These are phyloP conservation scores for Macrophya annulata DNA, from an alignment of 2,888 invertebrate genomes.

Conservation along the genomic window DNA sequence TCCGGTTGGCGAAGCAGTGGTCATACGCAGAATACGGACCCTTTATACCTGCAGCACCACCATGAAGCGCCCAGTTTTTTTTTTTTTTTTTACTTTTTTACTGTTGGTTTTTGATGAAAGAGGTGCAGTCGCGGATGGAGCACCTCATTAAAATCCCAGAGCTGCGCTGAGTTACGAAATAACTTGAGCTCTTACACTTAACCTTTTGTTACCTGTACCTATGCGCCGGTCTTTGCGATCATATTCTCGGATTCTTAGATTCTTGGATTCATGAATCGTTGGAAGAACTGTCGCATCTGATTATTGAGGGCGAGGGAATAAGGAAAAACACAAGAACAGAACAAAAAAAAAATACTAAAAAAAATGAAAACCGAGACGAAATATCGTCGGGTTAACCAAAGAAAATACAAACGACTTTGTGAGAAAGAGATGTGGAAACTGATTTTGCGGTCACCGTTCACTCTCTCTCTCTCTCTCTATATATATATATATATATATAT, in stretches of 20 bases:
- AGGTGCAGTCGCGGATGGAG: slow-evolving; percentile 61
- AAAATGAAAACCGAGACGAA: not conserved
- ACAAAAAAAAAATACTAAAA: not conserved
- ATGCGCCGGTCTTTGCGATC: slow-evolving; percentile 3
- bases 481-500: slow-evolving; percentile 20
- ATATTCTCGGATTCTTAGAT: slow-evolving; percentile 6
- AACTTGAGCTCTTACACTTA: slow-evolving; percentile 43
- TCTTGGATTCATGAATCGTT: not conserved
- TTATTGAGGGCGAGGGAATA: not conserved
- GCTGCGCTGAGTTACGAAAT: slow-evolving; percentile 29
- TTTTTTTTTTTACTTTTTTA: too few relatives aligned
- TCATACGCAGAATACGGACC: slow-evolving; percentile 30
- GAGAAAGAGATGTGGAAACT: slow-evolving; percentile 1
- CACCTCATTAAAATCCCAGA: slow-evolving; percentile 70
- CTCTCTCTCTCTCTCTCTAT: slow-evolving; percentile 26
- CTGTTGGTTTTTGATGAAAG: slow-evolving; percentile 38
- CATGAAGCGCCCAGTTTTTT: slow-evolving; percentile 22
- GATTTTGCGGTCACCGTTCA: slow-evolving; percentile 52
- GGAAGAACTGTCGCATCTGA: not conserved
- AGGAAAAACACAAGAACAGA: not conserved
- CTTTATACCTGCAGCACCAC: not conserved
- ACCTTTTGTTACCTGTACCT: slow-evolving; percentile 27
- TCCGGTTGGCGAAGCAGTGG: not conserved
- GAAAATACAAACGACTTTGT: not conserved
- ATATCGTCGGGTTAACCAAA: too few relatives aligned